phyloP scores from a whole-genome alignment of 2,797 vertebrate species.

The Zenarchopterus dispar region DNA sequence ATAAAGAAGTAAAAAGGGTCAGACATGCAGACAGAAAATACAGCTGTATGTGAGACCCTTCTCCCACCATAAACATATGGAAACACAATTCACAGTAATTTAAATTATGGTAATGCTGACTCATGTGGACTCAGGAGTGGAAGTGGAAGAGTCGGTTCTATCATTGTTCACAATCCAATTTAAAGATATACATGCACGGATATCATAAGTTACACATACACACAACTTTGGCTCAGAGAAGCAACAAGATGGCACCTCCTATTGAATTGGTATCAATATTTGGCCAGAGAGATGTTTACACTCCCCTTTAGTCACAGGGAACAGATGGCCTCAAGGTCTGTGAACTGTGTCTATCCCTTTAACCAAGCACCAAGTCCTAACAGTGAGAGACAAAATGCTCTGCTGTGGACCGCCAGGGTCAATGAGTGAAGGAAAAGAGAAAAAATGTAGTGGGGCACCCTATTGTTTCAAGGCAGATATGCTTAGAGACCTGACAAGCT shows the following conservation, averaged over 20 bases:
- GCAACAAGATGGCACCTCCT: conserved; percentile 60
- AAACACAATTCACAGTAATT: conserved; percentile 25
- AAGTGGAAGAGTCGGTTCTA: conserved; percentile 39
- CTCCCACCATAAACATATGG: conserved; percentile 1
- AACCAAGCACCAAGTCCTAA: conserved; percentile 53
- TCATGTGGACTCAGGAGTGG: conserved; percentile 37
- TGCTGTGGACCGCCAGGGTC: conserved; percentile 11
- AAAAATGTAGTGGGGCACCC: background rate
- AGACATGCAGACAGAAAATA: conserved; percentile 19
- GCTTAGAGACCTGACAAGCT: conserved; percentile 27
- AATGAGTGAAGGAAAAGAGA: conserved; percentile 19
- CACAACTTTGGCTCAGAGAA: conserved; percentile 53
- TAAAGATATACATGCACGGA: conserved; percentile 19
- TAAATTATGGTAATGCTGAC: conserved; percentile 55
- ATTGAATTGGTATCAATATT: conserved; percentile 71
- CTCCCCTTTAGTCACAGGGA: conserved; percentile 73
- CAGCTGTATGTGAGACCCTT: background rate
- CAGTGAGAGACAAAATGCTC: conserved; percentile 23
- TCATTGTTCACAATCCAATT: conserved; percentile 38
- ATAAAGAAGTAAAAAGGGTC: conserved; percentile 57
- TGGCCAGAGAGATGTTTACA: conserved; percentile 69
- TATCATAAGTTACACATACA: conserved; percentile 24
- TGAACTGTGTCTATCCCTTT: conserved; percentile 69
- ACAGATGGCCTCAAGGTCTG: conserved; percentile 71
- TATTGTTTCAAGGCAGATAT: conserved; percentile 29